phyloP scores from a whole-genome alignment of 2,797 vertebrate genomes.

The Furcifer pardalis region DNA sequence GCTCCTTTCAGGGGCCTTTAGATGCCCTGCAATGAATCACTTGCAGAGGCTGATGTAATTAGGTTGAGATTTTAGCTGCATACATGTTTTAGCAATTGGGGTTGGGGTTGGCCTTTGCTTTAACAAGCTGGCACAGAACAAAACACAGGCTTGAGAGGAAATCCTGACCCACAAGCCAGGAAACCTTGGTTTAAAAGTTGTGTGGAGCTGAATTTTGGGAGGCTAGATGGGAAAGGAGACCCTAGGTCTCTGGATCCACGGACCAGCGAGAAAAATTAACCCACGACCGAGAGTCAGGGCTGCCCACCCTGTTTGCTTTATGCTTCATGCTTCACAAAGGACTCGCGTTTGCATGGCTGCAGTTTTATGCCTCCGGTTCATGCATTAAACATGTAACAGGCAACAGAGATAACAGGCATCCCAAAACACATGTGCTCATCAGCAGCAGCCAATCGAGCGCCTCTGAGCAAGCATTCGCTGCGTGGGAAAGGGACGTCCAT shows the following conservation, averaged over 20 bases:
- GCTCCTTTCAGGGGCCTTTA: background rate
- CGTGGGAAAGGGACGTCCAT: background rate
- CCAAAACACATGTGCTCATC: background rate
- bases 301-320: background rate
- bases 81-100: background rate
- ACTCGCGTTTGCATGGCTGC: background rate
- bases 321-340: background rate
- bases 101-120: background rate
- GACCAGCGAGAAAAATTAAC: background rate
- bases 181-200: background rate
- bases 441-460: background rate
- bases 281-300: background rate
- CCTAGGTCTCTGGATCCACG: background rate
- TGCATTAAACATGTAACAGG: background rate
- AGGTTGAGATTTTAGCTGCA: background rate
- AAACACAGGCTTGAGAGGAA: background rate
- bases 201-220: background rate
- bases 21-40: background rate
- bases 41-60: background rate
- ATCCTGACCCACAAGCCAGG: background rate
- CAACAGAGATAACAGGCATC: background rate
- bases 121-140: background rate
- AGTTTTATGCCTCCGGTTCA: background rate
- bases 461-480: background rate
- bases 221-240: no score